Percentiles rank a stretch among this genome's conserved stretches.
phyloP scores from a whole-genome alignment of 2,797 vertebrate genomes.

The Lutjanus argentimaculatus region DNA sequence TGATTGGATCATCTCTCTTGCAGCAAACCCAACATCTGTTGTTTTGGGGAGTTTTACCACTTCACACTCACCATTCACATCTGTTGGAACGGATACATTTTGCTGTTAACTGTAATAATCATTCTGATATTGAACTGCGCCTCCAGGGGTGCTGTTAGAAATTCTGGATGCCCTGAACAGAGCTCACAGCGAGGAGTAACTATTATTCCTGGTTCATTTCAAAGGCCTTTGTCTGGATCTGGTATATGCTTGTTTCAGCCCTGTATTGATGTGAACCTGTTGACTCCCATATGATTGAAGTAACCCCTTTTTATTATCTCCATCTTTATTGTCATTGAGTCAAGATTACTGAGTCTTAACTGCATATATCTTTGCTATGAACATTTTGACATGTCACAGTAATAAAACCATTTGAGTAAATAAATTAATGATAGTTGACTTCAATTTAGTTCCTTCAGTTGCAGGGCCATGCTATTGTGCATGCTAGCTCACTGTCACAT shows the following conservation, averaged over 20 bases:
- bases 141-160: neutral
- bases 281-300: neutral
- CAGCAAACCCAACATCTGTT: constrained; percentile 62
- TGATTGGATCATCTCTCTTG: constrained; percentile 60
- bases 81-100: constrained; percentile 28
- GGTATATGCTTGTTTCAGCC: neutral
- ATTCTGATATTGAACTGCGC: neutral
- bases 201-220: neutral
- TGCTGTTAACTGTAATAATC: constrained; percentile 2
- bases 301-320: neutral
- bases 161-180: no score
- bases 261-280: neutral
- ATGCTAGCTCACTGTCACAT: neutral
- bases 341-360: neutral
- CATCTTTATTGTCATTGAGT: neutral
- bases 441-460: neutral
- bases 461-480: neutral
- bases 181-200: neutral
- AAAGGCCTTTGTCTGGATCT: neutral
- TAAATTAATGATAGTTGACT: constrained; percentile 6
- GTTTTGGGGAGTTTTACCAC: constrained; percentile 33
- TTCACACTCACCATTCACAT: constrained; percentile 30
- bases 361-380: no score
- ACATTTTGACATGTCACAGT: neutral
- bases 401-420: neutral